A percentile compares a stretch with the other conserved stretches of the same genome.
phyloP scores from a whole-genome alignment of 30 jellyfish, hydroid and myxozoan genomes.

The Cassiopea andromeda region DNA sequence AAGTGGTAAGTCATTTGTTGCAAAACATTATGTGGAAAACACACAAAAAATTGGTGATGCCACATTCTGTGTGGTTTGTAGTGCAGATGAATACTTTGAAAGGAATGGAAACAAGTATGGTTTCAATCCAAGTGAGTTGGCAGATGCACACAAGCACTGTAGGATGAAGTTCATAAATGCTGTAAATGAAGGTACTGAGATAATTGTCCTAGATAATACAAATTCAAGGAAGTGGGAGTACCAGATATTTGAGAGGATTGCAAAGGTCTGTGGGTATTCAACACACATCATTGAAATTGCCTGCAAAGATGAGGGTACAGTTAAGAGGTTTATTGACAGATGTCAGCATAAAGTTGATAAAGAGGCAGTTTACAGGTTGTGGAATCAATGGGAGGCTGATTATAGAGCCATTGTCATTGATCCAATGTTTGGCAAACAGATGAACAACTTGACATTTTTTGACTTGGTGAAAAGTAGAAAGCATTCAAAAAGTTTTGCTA shows the following conservation, averaged over 20 bases:
- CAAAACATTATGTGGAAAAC: slow-evolving; percentile 18
- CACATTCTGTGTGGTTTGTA: slow-evolving; percentile 39
- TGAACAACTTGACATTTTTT: background rate
- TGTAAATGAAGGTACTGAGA: slow-evolving; percentile 1
- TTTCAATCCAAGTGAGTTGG: slow-evolving; percentile 66
- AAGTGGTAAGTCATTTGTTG: slow-evolving; percentile 81
- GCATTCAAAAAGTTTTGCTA: background rate
- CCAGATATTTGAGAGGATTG: slow-evolving; percentile 78
- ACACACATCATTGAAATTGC: slow-evolving; percentile 68
- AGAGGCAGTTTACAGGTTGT: slow-evolving; percentile 56
- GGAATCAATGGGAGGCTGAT: slow-evolving; percentile 93
- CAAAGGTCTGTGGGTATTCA: slow-evolving; percentile 75
- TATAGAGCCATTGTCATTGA: slow-evolving; percentile 44
- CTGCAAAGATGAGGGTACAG: slow-evolving; percentile 57
- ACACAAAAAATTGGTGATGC: slow-evolving; percentile 10
- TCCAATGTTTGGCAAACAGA: slow-evolving; percentile 18
- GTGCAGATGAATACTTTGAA: slow-evolving; percentile 94
- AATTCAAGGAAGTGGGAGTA: slow-evolving; percentile 95
- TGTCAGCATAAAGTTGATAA: slow-evolving; percentile 76
- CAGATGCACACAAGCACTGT: slow-evolving; percentile 85
- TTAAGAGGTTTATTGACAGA: slow-evolving; percentile 46
- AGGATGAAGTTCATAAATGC: slow-evolving; percentile 72
- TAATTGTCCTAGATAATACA: slow-evolving; percentile 83
- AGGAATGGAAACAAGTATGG: slow-evolving; percentile 35
- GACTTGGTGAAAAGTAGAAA: slow-evolving; percentile 11